phyloP scores from a whole-genome alignment of 1,140 invertebrate species.

The Drosophila burlai region DNA sequence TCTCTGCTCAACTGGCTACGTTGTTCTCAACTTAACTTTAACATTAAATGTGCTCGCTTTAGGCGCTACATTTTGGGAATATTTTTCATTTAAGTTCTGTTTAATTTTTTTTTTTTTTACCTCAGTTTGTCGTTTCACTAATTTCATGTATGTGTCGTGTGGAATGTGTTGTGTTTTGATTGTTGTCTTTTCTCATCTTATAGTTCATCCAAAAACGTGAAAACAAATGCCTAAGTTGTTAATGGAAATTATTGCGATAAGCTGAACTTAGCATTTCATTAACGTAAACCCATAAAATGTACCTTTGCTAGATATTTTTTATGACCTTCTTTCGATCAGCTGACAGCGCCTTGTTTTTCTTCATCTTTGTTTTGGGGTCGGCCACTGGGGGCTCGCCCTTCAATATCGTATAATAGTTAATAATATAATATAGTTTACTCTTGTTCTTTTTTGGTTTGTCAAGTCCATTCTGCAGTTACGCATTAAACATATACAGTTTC shows the following conservation, averaged over 20 bases:
- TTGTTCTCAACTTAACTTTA: conserved; percentile 53
- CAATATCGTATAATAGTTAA: conserved; percentile 57
- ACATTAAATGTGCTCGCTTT: conserved; percentile 55
- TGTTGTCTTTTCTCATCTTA: conserved; percentile 70
- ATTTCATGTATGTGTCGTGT: conserved; percentile 36
- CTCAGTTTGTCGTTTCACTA: conserved; percentile 61
- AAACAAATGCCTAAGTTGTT: conserved; percentile 52
- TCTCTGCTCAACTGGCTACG: conserved; percentile 50
- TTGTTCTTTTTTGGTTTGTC: conserved; percentile 51
- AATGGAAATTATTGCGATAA: conserved; percentile 57
- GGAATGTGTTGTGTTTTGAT: conserved; percentile 60
- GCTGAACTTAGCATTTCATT: conserved; percentile 73
- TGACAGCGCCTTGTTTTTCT: conserved; percentile 61
- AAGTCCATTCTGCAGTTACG: conserved; percentile 70
- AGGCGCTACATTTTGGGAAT: conserved; percentile 51
- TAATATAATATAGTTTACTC: conserved; percentile 56
- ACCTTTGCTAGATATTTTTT: conserved; percentile 39
- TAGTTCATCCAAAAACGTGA: conserved; percentile 35
- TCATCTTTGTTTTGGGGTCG: conserved; percentile 10
- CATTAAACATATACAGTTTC: conserved; percentile 65
- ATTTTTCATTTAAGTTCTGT: conserved; percentile 32
- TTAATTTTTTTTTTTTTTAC: conserved; percentile 53
- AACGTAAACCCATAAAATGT: conserved; percentile 68
- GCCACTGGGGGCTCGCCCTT: conserved; percentile 4
- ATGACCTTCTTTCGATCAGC: conserved; percentile 46